These are phyloP conservation scores for Toxotes chatareus DNA, from an alignment of 2,113 vertebrate genomes.

Conservation along the genomic window DNA sequence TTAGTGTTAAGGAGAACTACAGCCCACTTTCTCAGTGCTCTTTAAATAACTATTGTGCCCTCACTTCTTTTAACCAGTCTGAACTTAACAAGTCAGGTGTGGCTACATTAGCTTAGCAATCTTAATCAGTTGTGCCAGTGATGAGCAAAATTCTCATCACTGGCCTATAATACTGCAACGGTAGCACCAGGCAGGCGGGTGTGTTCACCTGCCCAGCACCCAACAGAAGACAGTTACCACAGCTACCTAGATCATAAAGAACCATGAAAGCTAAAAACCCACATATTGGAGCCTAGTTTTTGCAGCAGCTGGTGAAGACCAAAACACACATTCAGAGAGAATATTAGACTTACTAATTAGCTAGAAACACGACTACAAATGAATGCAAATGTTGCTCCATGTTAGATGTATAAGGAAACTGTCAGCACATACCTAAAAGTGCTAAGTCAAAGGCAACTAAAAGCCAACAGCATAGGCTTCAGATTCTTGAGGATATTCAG, in stretches of 20 bases:
- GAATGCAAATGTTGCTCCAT: background rate
- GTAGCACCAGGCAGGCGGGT: background rate
- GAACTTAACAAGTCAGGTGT: background rate
- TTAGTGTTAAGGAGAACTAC: background rate
- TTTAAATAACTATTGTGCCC: background rate
- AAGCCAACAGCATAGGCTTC: background rate
- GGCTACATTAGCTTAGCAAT: background rate
- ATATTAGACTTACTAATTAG: background rate
- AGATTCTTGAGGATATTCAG: background rate
- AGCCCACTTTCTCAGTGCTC: background rate
- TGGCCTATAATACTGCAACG: background rate
- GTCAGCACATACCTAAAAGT: too few relatives aligned
- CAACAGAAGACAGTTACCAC: background rate
- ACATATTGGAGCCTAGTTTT: background rate
- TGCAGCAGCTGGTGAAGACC: background rate
- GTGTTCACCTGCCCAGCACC: background rate
- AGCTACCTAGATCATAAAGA: background rate
- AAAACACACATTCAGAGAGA: background rate
- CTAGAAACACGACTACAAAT: background rate
- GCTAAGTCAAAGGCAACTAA: background rate
- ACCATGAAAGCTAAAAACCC: background rate
- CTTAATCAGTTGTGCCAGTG: too few relatives aligned
- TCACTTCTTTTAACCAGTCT: background rate
- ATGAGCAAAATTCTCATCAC: background rate
- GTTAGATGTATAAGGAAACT: background rate